A percentile compares a stretch with the other conserved stretches of the same genome.
Conservation (phyloP, 2,888 invertebrate species). For the Drosophila paramelanica region DNA sequence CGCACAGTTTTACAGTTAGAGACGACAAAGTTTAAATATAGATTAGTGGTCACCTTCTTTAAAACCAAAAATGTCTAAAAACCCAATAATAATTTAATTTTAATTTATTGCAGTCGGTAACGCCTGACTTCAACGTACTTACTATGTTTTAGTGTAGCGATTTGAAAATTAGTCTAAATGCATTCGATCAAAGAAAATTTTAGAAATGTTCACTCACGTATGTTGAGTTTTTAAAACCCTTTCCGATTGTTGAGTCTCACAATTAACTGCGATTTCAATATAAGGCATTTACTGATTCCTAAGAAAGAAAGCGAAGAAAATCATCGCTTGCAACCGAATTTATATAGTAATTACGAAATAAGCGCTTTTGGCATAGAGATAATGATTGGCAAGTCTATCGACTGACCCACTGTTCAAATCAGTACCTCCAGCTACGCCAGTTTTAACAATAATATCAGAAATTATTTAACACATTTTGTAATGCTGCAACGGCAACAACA, state of each 20-base stretch:
- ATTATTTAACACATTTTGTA: conserved; percentile 76
- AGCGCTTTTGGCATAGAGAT: conserved; percentile 2
- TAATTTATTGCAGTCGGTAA: too few relatives aligned
- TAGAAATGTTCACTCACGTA: not conserved
- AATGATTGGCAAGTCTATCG: conserved; percentile 15
- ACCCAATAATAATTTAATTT: too few relatives aligned
- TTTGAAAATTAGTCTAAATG: too few relatives aligned
- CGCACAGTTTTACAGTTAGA: too few relatives aligned
- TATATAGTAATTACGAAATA: conserved; percentile 10
- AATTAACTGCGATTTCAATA: not conserved
- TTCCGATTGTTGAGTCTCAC: too few relatives aligned
- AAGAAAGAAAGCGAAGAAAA: not conserved
- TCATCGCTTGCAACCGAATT: not conserved
- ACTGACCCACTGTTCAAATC: conserved; percentile 32
- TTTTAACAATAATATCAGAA: conserved; percentile 57
- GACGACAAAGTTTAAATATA: too few relatives aligned
- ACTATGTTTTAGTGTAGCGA: too few relatives aligned
- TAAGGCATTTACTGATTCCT: not conserved
- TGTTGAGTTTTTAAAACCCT: too few relatives aligned
- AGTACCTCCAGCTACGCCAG: not conserved
- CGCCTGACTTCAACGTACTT: too few relatives aligned
- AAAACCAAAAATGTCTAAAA: too few relatives aligned
- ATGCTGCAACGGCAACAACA: conserved; percentile 31
- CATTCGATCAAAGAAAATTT: too few relatives aligned
- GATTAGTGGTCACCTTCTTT: too few relatives aligned